These are phyloP conservation scores for Pipistrellus pygmaeus DNA, from an alignment of 2,797 vertebrate species.

Conservation along the genomic window DNA sequence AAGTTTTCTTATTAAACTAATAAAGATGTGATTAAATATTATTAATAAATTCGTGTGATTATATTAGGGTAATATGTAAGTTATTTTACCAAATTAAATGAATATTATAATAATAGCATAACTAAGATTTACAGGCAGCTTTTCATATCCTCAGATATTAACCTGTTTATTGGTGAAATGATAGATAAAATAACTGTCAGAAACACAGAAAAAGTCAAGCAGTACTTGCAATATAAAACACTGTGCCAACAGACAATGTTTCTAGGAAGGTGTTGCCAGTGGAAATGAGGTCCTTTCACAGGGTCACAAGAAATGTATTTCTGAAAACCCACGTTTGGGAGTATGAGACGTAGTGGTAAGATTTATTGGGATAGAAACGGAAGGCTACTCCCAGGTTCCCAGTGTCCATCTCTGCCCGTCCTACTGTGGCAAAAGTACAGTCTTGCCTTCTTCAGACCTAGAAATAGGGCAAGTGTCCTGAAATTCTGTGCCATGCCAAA, in stretches of 20 bases:
- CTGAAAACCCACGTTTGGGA: background rate
- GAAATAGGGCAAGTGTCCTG: background rate
- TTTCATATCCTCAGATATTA: conserved; percentile 81
- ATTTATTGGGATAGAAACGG: background rate
- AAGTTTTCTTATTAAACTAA: conserved; percentile 77
- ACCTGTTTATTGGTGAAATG: conserved; percentile 83
- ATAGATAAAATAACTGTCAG: conserved; percentile 55
- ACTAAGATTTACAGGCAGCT: conserved; percentile 82
- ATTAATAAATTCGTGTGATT: conserved; percentile 76
- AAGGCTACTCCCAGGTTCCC: background rate
- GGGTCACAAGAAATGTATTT: background rate
- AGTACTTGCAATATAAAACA: background rate
- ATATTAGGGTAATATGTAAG: conserved; percentile 76
- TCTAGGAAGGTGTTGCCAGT: background rate
- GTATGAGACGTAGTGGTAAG: background rate
- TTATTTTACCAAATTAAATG: conserved; percentile 85
- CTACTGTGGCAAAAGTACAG: background rate
- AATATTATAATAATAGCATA: conserved; percentile 81
- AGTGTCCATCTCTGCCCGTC: background rate
- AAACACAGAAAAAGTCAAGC: background rate
- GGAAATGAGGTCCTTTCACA: background rate
- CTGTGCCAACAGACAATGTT: background rate
- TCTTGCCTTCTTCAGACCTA: background rate
- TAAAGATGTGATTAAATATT: conserved; percentile 71
- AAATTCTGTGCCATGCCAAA: background rate